Evolutionary conservation across 2,888 invertebrate species (phyloP), one percentile per base, ranked within the genome.

Genomic region (Prenolepis imparis): DNA sequence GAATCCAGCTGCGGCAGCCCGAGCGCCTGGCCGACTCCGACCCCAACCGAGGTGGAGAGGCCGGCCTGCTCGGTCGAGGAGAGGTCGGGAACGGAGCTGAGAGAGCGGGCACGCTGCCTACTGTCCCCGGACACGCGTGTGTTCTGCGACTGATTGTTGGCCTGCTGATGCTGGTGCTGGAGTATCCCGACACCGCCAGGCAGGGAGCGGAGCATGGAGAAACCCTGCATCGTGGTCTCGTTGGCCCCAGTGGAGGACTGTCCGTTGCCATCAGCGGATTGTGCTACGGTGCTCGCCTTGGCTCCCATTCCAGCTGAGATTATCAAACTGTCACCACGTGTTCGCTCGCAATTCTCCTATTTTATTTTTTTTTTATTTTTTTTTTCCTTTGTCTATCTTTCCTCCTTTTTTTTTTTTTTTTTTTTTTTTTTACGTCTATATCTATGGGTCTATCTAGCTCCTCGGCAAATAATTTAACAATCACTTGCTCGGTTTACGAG

Each of bases 21-120:
- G 96, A 97, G 77, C 95, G 96, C 93, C 96, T 97, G 92, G 96
- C 97, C 84, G 96, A 97, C 87, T 96, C 96, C 59, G 95, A 96
- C 83, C 95, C 96, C 96, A 89, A 96, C 96, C 18, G 96, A 96
- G 91, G 96, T 96, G n/a, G 96, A 95, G 74, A 96, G 96, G 92
- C 96, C 96, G 67, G 96, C 96, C 93, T 97, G 97, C 92, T 96
- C 95, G 18, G 93, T 93, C 21, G 95, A 93, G 18, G 95, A 94
- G 89, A 97, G 95, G 93, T 98, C 98, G 21, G 98, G 98, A 88
- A 98, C 98, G 82, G 98, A 98, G 81, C 98, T 98, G 90, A 98
- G 95, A 52, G 98, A 98, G 87, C 98, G 96, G 72, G 98, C 98
- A 89, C 98, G 96, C 95, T 98, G 98, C 89, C 98, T 93, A 74